Evolutionary conservation across 2,113 vertebrate species (phyloP).

Genomic region (Pachycephala philippinensis): DNA sequence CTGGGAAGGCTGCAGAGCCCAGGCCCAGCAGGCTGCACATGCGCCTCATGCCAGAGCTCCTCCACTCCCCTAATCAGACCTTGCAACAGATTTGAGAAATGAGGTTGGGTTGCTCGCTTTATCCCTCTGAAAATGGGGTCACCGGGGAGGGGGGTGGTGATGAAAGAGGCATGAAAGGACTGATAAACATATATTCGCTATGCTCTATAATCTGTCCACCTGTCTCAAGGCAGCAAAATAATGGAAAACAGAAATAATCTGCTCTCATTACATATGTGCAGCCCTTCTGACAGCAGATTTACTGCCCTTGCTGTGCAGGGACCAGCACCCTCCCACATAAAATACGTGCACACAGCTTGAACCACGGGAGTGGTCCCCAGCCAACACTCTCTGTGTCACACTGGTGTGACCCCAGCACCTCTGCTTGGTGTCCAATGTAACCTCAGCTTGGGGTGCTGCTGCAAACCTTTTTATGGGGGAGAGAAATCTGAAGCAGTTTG

Average conservation of each 20-base stretch:
- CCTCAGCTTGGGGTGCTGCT: not conserved
- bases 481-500: not conserved
- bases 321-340: not conserved
- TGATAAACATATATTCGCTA: not conserved
- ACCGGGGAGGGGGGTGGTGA: not conserved
- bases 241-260: conserved; percentile 25
- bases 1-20: not conserved
- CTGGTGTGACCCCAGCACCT: not conserved
- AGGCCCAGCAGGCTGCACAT: not conserved
- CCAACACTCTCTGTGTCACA: not conserved
- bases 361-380: not conserved
- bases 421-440: rapidly evolving
- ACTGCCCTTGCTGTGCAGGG: not conserved
- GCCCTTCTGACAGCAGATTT: not conserved
- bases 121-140: conserved; percentile 52
- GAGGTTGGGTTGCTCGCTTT: conserved; percentile 3
- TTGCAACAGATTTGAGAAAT: conserved; percentile 13
- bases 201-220: conserved; percentile 30
- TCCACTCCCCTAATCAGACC: not conserved
- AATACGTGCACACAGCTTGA: not conserved
- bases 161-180: not conserved
- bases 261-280: not conserved
- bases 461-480: not conserved
- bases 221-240: conserved; percentile 3
- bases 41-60: rapidly evolving